Evolutionary conservation across 2,888 invertebrate genomes (phyloP), one percentile per base, ranked within the genome.

Genomic region (Himalopsyche anomala): DNA sequence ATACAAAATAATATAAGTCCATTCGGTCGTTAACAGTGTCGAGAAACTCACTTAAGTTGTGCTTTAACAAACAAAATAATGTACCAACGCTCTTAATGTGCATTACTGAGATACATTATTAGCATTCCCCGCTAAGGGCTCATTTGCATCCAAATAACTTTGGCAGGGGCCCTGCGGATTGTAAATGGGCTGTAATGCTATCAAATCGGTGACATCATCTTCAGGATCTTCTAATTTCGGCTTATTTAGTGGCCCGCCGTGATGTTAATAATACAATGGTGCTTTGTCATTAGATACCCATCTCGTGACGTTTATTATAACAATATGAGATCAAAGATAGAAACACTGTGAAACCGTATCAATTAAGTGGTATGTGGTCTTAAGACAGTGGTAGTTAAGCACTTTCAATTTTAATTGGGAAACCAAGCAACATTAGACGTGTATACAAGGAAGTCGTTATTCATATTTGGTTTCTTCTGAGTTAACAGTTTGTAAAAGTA

Each of bases 81-180:
- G 36, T 36, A 38, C 74, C 11, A 28, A 12, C 38, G 38, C 74
- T 74, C 74, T 74, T 74, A 74, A 12, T 74, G 74, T 81, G 81
- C 85, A 79, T 83, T 85, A 83, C 83, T 69, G 79, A 85, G 85
- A 85, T 85, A 85, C 85, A 85, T 28, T 83, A 85, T 85, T 85
- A 85, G 83, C 85, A 85, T 85, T 85, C 85, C 54, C 36, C 79
- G 69, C 83, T 79, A 79, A 82, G 74, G 80, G 55, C 85, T 85
- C 85, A 85, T 85, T 85, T 85, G 85, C 85, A 85, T 85, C 85
- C 85, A 85, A 85, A 85, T 85, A 85, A 85, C 85, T 82, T 55
- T 83, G 69, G 80, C 82, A 69, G 83, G 85, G 85, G 36, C 85
- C 56, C 55, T 81, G 85, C 42, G 85, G 83, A 79, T 82, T 83